Conservation (phyloP, 2,888 invertebrate species). For the Netelia virgata region DNA sequence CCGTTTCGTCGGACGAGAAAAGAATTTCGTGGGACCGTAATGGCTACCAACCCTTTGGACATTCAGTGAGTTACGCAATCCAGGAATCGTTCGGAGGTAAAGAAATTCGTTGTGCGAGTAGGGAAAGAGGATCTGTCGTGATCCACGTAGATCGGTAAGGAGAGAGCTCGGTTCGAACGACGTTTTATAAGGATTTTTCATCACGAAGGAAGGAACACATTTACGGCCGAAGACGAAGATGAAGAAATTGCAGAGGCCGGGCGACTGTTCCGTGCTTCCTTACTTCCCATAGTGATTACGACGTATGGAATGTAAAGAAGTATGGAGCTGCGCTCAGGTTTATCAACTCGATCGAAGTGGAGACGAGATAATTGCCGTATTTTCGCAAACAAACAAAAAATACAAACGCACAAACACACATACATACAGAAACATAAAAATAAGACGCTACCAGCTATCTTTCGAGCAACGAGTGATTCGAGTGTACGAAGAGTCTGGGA, state of each 20-base stretch:
- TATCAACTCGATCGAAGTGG: slow-evolving; percentile 65
- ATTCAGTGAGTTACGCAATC: slow-evolving; percentile 59
- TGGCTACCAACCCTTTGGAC: not conserved
- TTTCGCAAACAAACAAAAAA: not conserved
- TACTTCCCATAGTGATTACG: slow-evolving; percentile 95
- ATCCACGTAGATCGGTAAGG: slow-evolving; percentile 50
- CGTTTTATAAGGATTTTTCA: not conserved
- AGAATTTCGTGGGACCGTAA: not conserved
- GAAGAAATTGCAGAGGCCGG: slow-evolving; percentile 83
- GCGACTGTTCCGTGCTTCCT: slow-evolving; percentile 97
- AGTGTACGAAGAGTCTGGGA: not conserved
- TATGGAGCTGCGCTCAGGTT: slow-evolving; percentile 90
- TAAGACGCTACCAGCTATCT: not conserved
- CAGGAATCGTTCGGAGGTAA: slow-evolving; percentile 1
- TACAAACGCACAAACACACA: too few relatives aligned
- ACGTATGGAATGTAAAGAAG: slow-evolving; percentile 99
- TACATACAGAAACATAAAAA: not conserved
- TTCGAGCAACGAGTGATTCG: slow-evolving; percentile 20
- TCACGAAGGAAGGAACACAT: not conserved
- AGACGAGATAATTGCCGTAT: not conserved
- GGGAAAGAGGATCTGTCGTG: slow-evolving; percentile 5
- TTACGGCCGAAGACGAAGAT: not conserved
- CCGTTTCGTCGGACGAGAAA: not conserved
- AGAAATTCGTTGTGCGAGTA: slow-evolving; percentile 40
- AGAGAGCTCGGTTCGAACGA: slow-evolving; percentile 35